phyloP scores from a whole-genome alignment of 2,888 invertebrate species.

The Megaustenia siamemsis region DNA sequence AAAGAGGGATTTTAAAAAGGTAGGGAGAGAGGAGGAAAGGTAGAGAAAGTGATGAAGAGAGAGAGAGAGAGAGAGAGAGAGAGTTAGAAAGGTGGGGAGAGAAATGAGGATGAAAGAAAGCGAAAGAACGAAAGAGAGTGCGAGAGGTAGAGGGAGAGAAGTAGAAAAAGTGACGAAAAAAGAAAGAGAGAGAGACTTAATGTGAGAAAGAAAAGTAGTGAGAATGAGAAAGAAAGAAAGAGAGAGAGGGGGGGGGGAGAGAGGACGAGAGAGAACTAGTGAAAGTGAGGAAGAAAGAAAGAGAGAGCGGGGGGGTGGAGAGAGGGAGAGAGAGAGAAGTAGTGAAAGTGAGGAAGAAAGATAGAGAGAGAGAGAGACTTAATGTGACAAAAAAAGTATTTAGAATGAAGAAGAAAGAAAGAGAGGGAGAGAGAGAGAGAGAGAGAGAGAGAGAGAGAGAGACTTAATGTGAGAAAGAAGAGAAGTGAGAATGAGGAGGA shows the following conservation, averaged over 20 bases:
- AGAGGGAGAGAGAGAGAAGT: not conserved
- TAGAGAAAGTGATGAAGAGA: no score
- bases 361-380: slow-evolving; percentile 5
- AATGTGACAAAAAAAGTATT: not conserved
- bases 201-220: no score
- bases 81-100: no score
- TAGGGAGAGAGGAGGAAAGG: no score
- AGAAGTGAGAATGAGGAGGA: slow-evolving; percentile 14
- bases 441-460: not conserved
- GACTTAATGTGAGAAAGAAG: slow-evolving; percentile 5
- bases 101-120: no score
- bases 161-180: no score
- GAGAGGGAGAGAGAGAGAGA: not conserved
- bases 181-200: no score
- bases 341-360: not conserved
- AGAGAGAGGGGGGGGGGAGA: not conserved
- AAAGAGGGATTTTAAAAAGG: no score
- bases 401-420: no score
- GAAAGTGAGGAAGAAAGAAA: not conserved
- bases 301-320: not conserved
- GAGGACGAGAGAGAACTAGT: not conserved
- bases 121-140: no score
- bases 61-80: no score
- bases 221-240: not conserved
- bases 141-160: no score